Evolutionary conservation across 2,113 vertebrate species (phyloP), one percentile per base, ranked within the genome.

Genomic region (Harpagus bidentatus): DNA sequence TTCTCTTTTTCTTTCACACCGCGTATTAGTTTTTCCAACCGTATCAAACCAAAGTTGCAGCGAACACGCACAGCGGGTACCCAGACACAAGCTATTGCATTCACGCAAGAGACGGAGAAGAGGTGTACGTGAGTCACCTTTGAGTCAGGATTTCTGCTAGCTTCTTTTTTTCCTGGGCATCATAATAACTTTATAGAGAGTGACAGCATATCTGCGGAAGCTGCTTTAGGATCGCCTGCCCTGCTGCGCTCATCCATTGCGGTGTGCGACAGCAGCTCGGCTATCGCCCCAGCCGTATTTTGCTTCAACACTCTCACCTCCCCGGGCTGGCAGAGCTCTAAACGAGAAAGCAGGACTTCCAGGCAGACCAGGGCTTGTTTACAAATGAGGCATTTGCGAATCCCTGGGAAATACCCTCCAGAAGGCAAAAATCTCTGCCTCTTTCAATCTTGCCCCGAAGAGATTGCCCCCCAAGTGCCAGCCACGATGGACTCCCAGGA

Each of bases 401-500:
- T 50, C 62, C 40, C 71, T 56, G n/a, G 90, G 80, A 82, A 94
- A 93, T 69, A 89, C 73, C 48, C 56, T 69, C 84, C 1, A 0
- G 43, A 94, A 93, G 90, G 67, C 71, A 90, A 77, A 78, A 77
- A 45, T 6, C 34, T 50, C 79, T 77, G 58, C 23, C 20, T 52
- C 29, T 61, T 61, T 40, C 56, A 43, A 28, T 38, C 52, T 23
- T 13, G 11, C 86, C 86, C 86, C 36, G 20, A 58, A 56, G 61
- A 91, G 43, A 38, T 43, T 43, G 17, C 43, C 43, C 43, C 43
- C 5, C 48, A 59, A 53, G 50, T 3, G 32, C 11, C 73, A 67
- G 72, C 34, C 53, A 31, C 4, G 0, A 43, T 0, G 6, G 12
- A 3, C 9, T 17, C 65, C 16, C 1, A 0, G 74, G 31, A 70